phyloP scores from a whole-genome alignment of 92 coral and sea anemone genomes.

The Metridium senile region DNA sequence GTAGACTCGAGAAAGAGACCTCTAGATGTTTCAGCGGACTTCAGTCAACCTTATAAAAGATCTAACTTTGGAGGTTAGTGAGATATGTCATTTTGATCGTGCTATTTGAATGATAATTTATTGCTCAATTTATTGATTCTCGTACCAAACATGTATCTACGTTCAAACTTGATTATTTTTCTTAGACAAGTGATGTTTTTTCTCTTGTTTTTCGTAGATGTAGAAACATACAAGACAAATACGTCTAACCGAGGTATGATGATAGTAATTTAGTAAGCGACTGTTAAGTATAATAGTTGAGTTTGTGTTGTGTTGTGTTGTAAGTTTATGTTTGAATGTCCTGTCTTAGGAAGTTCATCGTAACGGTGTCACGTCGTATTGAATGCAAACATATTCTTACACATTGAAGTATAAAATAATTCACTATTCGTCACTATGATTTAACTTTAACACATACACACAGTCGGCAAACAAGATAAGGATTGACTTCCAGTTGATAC shows the following conservation, averaged over 20 bases:
- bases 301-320: too few species aligned
- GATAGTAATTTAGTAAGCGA: neutral
- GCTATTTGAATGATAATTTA: conserved; percentile 7
- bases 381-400: conserved; percentile 54
- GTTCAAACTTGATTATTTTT: neutral
- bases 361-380: too few species aligned
- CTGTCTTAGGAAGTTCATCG: too few species aligned
- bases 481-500: conserved; percentile 21
- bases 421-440: conserved; percentile 9
- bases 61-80: conserved; percentile 94
- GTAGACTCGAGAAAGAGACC: conserved; percentile 95
- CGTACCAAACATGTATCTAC: neutral
- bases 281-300: neutral
- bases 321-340: too few species aligned
- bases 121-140: conserved; percentile 37
- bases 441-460: conserved; percentile 31
- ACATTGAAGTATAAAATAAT: neutral
- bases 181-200: conserved; percentile 3
- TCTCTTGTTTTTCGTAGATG: neutral
- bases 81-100: neutral
- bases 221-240: conserved; percentile 8
- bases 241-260: conserved; percentile 1
- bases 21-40: conserved; percentile 80
- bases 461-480: conserved; percentile 22
- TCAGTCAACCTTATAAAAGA: conserved; percentile 84